phyloP scores from a whole-genome alignment of 37 sponge, comb jelly and placozoan genomes.

The Petrosia ficiformis region DNA sequence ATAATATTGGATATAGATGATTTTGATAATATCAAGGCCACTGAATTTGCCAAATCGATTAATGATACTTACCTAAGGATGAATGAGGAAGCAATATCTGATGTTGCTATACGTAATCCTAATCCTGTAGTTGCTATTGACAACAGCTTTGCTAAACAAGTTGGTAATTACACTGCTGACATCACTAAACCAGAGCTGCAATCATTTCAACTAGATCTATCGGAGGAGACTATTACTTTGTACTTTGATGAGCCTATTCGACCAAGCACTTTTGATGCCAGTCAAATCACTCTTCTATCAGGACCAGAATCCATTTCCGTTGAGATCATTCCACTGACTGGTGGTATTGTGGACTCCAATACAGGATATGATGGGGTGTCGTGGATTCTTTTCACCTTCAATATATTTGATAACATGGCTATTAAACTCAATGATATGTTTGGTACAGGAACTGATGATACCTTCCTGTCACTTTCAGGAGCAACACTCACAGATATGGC shows the following conservation, averaged over 20 bases:
- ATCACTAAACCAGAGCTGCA: slow-evolving; percentile 53
- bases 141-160: slow-evolving; percentile 40
- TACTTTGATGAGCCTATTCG: slow-evolving; percentile 81
- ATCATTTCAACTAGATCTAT: slow-evolving; percentile 57
- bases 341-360: slow-evolving; percentile 19
- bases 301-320: slow-evolving; percentile 1
- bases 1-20: slow-evolving; percentile 15
- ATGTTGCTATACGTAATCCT: slow-evolving; percentile 62
- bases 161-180: slow-evolving; percentile 56
- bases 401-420: slow-evolving; percentile 34
- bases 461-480: slow-evolving; percentile 54
- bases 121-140: slow-evolving; percentile 55
- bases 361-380: slow-evolving; percentile 44
- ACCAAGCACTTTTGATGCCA: slow-evolving; percentile 61
- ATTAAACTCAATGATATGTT: slow-evolving; percentile 60
- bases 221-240: slow-evolving; percentile 48
- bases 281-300: slow-evolving; percentile 57
- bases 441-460: slow-evolving; percentile 29
- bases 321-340: slow-evolving; percentile 35
- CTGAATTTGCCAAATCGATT: slow-evolving; percentile 67
- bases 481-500: slow-evolving; percentile 74
- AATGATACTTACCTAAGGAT: slow-evolving; percentile 69
- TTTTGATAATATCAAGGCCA: slow-evolving; percentile 43
- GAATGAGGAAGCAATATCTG: slow-evolving; percentile 38
- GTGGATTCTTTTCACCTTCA: slow-evolving; percentile 30